Evolutionary conservation across 53 echinoderm and acorn worm species (phyloP).

Genomic region (Astropecten irregularis): DNA sequence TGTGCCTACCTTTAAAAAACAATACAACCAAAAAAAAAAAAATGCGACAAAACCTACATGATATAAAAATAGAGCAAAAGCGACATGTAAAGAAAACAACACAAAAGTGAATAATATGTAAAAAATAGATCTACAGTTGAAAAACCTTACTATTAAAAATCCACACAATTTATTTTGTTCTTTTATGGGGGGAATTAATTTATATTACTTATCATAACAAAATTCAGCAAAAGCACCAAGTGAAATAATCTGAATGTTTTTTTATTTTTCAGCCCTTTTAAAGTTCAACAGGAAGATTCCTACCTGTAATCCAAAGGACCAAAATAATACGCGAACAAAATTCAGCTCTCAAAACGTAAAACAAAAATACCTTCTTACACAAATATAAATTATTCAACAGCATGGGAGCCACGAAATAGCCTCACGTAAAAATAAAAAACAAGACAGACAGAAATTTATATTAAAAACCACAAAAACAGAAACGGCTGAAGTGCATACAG

Average conservation of each 20-base stretch:
- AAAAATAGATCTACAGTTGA: slow-evolving; percentile 34
- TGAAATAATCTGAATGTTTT: slow-evolving; percentile 37
- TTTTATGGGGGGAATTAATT: neutral
- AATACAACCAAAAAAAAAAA: neutral
- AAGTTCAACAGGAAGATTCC: too few species aligned
- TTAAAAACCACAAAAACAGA: slow-evolving; percentile 5
- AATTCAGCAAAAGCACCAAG: slow-evolving; percentile 51
- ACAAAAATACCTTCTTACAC: slow-evolving; percentile 42
- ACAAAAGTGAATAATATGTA: slow-evolving; percentile 11
- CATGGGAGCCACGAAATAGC: slow-evolving; percentile 21
- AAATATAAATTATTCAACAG: slow-evolving; percentile 62
- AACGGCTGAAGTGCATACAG: neutral
- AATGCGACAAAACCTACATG: neutral
- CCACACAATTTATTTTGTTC: slow-evolving; percentile 14
- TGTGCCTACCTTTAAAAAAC: too few species aligned
- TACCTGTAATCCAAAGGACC: too few species aligned
- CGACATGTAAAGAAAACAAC: neutral
- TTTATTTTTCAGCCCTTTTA: too few species aligned
- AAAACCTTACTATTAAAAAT: neutral
- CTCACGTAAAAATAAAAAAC: neutral
- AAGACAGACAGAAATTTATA: slow-evolving; percentile 24
- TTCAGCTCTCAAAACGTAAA: slow-evolving; percentile 24
- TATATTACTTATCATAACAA: slow-evolving; percentile 18
- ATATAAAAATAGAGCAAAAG: slow-evolving; percentile 44
- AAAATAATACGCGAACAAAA: slow-evolving; percentile 5